A percentile compares a stretch with the other conserved stretches of the same genome.
These are phyloP conservation scores for Phaethornis superciliosus DNA, from an alignment of 2,113 vertebrate species.

Conservation along the genomic window DNA sequence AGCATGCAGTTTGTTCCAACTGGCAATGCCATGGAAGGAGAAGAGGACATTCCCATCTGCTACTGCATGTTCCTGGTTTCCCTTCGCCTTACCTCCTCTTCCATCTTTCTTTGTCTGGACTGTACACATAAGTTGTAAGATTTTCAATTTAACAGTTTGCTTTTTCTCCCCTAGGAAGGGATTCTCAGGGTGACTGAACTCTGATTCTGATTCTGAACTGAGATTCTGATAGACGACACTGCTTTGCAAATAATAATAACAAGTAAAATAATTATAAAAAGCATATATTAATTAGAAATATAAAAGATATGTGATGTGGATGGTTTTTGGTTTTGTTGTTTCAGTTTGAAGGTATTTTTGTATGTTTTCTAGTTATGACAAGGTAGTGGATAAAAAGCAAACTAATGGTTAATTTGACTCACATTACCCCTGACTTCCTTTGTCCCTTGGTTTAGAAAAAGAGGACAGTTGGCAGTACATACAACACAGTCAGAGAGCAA, in stretches of 20 bases:
- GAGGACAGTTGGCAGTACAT: no score
- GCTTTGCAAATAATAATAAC: not conserved
- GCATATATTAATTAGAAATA: not conserved
- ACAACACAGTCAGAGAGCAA: not conserved
- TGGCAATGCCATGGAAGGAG: not conserved
- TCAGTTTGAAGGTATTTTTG: not conserved
- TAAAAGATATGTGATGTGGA: not conserved
- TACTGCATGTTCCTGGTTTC: not conserved
- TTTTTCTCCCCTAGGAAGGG: not conserved
- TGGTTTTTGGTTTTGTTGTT: not conserved
- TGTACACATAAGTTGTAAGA: not conserved
- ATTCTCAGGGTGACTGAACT: not conserved
- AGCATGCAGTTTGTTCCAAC: not conserved
- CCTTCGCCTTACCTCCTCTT: not conserved
- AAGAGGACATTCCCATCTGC: not conserved
- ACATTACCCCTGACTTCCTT: not conserved
- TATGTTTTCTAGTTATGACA: not conserved
- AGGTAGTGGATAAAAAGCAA: not conserved
- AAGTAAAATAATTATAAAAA: not conserved
- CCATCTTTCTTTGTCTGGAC: not conserved
- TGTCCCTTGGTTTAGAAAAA: not conserved
- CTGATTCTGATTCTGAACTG: not conserved
- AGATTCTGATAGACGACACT: not conserved
- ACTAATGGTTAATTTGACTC: not conserved
- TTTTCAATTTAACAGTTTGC: not conserved